Base-by-base conservation (phyloP, 2,113 vertebrate species). In the Coptodon rendalli region DNA sequence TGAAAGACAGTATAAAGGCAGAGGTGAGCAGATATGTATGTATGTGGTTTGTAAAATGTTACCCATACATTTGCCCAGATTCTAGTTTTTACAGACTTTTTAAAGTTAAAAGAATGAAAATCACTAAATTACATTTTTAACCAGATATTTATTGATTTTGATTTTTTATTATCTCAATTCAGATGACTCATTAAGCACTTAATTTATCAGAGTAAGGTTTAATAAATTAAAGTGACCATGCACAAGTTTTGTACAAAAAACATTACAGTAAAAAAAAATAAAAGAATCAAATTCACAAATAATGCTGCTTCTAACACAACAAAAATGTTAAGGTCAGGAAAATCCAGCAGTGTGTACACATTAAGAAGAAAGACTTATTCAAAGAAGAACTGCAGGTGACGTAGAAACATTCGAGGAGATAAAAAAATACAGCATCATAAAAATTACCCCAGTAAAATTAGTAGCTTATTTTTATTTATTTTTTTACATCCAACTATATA, bases 161-260 rank as follows among this genome's bases (percentile, higher is more conserved):
- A 17, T 59, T 63, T 78, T 89, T 87, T 59, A 87, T 83, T 76
- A 40, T 84, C 22, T 16, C 24, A 50, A 87, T n/a, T 86, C 43
- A 91, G 40, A 84, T 52, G 59, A 88, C 78, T 81, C 89, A 78
- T 63, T n/a, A 56, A 76, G 80, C 73, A 59, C 22, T 66, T 57
- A 8, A 95, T 94, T 96, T 97, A 95, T 97, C 97, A 97, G 96
- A 97, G 95, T 93, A 97, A 97, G 96, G 96, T 98, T 99, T 99
- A 99, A 99, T 99, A 99, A 99, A 98, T 99, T 98, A 99, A 98
- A 96, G 94, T 94, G 94, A 94, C 96, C 98, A 98, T 98, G 98
- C 97, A 91, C 95, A 97, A 96, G 95, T 96, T 96, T 97, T 97
- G 96, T 97, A 97, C 96, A 98, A 98, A 66, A 98, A 96, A 90